Evolutionary conservation across 2,888 invertebrate species (phyloP).

Genomic region (Drosophila diplacantha): DNA sequence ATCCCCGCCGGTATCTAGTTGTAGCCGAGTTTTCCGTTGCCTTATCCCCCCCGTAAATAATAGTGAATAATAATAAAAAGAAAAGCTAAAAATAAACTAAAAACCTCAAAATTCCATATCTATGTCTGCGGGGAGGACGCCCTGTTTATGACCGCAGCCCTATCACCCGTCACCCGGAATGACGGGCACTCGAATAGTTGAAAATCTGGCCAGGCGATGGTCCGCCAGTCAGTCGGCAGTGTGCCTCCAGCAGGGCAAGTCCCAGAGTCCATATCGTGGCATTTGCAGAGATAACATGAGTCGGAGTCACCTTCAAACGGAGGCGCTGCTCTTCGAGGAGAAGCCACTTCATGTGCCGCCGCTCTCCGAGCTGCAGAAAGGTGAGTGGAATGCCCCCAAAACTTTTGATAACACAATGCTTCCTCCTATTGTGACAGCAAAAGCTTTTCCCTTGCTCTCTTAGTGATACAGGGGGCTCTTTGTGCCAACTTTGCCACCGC

Average conservation of each 20-base stretch:
- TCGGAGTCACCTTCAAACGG: constrained; percentile 69
- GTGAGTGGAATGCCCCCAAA: constrained; percentile 51
- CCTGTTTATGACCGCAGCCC: constrained; percentile 8
- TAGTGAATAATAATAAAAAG: constrained; percentile 14
- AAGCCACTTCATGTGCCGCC: constrained; percentile 81
- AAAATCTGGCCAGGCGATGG: constrained; percentile 8
- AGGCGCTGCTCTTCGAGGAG: constrained; percentile 78
- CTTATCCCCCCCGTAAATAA: constrained; percentile 25
- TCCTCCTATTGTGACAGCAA: constrained; percentile 36
- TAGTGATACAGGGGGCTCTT: constrained; percentile 86
- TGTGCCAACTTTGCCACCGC: constrained; percentile 84
- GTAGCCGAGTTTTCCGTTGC: constrained; percentile 20
- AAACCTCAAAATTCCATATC: not conserved
- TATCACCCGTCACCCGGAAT: constrained; percentile 10
- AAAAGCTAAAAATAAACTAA: constrained; percentile 11
- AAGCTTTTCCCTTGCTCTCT: constrained; percentile 37
- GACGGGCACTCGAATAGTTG: constrained; percentile 1
- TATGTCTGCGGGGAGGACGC: not conserved
- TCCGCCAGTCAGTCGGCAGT: not conserved
- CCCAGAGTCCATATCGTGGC: constrained; percentile 3
- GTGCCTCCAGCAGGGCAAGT: constrained; percentile 10
- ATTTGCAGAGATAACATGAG: constrained; percentile 49
- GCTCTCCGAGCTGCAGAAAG: constrained; percentile 82
- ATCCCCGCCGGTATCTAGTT: constrained; percentile 1
- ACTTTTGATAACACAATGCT: not conserved